phyloP scores from a whole-genome alignment of 92 coral and sea anemone species.

The Epizoanthus scotinus region DNA sequence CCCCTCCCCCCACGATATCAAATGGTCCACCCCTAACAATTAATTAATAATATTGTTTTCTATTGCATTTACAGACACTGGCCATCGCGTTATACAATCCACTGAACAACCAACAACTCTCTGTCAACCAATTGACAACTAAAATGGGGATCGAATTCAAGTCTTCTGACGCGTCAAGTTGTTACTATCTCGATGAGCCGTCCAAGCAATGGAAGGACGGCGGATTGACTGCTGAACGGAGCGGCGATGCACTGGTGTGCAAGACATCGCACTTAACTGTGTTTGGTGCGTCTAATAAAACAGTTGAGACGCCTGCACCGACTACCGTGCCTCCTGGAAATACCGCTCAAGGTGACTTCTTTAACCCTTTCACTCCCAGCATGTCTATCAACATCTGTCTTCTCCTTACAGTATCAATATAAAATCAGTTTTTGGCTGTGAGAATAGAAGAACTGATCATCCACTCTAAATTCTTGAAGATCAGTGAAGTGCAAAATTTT shows the following conservation, averaged over 20 bases:
- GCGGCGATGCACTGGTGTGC: not conserved
- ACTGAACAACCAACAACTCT: not conserved
- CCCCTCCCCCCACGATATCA: too few relatives aligned
- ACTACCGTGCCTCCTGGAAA: not conserved
- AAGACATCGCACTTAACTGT: constrained; percentile 38
- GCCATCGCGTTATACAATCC: constrained; percentile 17
- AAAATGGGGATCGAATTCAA: constrained; percentile 18
- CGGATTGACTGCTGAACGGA: not conserved
- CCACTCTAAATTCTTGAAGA: too few relatives aligned
- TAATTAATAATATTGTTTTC: not conserved
- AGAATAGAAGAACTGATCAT: too few relatives aligned
- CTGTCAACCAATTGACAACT: not conserved
- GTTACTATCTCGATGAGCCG: constrained; percentile 14
- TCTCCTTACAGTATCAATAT: too few relatives aligned
- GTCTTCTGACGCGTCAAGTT: constrained; percentile 8
- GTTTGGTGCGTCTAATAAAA: constrained; percentile 29
- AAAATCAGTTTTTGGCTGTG: too few relatives aligned
- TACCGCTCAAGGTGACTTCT: not conserved
- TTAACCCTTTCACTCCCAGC: too few relatives aligned
- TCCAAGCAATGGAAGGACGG: constrained; percentile 5
- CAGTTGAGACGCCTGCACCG: not conserved
- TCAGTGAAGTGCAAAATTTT: too few relatives aligned
- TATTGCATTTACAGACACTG: constrained; percentile 1
- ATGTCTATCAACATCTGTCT: too few relatives aligned
- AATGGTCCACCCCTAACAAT: not conserved